Evolutionary conservation across 2,113 vertebrate species (phyloP), one percentile per base, ranked within the genome.

Genomic region (Vulpes lagopus): DNA sequence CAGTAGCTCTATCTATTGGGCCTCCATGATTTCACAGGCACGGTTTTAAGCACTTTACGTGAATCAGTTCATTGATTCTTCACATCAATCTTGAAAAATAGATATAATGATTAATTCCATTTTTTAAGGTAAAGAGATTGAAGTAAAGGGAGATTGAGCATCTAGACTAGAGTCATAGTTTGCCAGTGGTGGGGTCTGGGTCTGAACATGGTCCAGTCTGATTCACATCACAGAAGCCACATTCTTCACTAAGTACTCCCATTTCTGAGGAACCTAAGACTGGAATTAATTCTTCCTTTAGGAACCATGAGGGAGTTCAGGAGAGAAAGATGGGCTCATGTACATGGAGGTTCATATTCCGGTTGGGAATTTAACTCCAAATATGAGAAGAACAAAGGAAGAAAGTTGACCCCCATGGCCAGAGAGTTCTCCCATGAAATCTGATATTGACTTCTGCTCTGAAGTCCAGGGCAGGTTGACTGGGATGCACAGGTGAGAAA

Each of bases 131-230:
- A 4, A 43, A 53, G 30, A 83, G 49, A 30, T 11, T 17, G 57
- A 74, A 35, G 65, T 35, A 64, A 57, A 79, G 53, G 30, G 51
- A 53, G 8, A 9, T 30, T 15, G 57, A 80, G 17, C 11, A 4
- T 8, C 38, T 27, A 35, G 25, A 43, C 20, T 35, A 30, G 5
- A 25, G 20, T 76, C 35, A 49, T 1, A 51, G 35, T 35, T 17
- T 6, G 4, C n/a, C 35, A 1, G 0, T 3, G 51, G 9, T 9
- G 12, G 30, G 15, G 5, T 1, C 59, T 67, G 14, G 15, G 27
- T 49, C 38, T 11, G 27, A 53, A 57, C 49, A 14, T n/a, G 2
- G 2, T 23, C 49, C 67, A 20, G 3, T 22, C 20, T 49, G 69
- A 67, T 49, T 57, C 20, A 8, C 35, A 30, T 25, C 20, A 9